Evolutionary conservation across 2,113 vertebrate genomes (phyloP).

Genomic region (Seriola quinqueradiata): DNA sequence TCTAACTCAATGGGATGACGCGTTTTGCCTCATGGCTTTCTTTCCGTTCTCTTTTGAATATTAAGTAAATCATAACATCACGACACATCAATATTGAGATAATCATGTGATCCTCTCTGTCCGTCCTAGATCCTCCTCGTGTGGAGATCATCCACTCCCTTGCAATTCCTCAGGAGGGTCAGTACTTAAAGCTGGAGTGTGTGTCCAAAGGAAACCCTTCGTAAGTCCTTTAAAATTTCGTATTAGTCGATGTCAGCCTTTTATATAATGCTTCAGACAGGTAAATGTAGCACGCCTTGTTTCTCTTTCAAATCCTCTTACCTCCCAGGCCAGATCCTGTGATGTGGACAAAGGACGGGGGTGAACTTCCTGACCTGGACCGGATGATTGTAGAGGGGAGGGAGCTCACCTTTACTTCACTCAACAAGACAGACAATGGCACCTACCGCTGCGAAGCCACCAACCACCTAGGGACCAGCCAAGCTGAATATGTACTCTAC

Average conservation of each 20-base stretch:
- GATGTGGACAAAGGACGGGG: slow-evolving; percentile 97
- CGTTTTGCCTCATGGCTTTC: background rate
- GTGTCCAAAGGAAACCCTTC: slow-evolving; percentile 97
- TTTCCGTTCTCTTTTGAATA: background rate
- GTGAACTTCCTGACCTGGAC: slow-evolving; percentile 95
- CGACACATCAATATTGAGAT: background rate
- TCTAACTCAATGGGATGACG: background rate
- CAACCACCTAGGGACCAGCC: slow-evolving; percentile 95
- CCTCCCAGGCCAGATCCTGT: slow-evolving; percentile 93
- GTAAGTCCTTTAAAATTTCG: slow-evolving; percentile 86
- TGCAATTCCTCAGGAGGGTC: slow-evolving; percentile 95
- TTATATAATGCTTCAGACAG: slow-evolving; percentile 4
- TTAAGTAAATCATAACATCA: background rate
- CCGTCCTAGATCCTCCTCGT: slow-evolving; percentile 91
- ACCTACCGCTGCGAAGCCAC: slow-evolving; percentile 98
- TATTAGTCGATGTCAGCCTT: slow-evolving; percentile 5
- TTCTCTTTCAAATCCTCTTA: slow-evolving; percentile 25
- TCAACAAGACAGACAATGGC: slow-evolving; percentile 99
- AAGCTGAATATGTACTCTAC: slow-evolving; percentile 94
- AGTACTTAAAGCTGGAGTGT: slow-evolving; percentile 95
- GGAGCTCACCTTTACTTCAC: slow-evolving; percentile 94
- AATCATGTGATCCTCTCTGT: slow-evolving; percentile 43
- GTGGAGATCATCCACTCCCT: slow-evolving; percentile 93
- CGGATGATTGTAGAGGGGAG: slow-evolving; percentile 95
- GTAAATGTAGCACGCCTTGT: background rate